Base-by-base conservation (phyloP, 2,797 vertebrate genomes). In the Pygocentrus nattereri region DNA sequence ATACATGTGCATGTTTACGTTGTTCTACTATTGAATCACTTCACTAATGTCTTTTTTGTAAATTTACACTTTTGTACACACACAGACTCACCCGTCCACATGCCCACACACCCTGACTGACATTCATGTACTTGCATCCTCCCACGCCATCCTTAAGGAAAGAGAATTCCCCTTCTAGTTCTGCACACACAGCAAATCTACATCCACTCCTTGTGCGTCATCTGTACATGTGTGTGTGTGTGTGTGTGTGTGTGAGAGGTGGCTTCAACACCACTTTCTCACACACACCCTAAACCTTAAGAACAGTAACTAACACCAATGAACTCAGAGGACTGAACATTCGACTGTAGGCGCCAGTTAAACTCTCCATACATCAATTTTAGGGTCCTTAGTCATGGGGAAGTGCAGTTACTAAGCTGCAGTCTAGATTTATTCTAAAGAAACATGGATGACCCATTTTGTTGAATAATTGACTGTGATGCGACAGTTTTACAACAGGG, bases 231-330 rank as follows among this genome's bases (percentile, higher is more conserved):
- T 54, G 30, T n/a, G 44, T n/a, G n/a, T n/a, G n/a, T n/a, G n/a
- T n/a, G n/a, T n/a, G n/a, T n/a, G n/a, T n/a, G n/a, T n/a, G n/a
- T n/a, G n/a, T n/a, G n/a, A n/a, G n/a, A n/a, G n/a, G n/a, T n/a
- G n/a, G 21, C 64, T 34, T 38, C 2, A 65, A 65, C 25, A 18
- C 19, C 44, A 49, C n/a, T 76, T 64, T 64, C 41, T 31, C 59
- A 64, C 59, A 64, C 74, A 61, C 58, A 67, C 64, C 44, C 50
- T 27, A 31, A 70, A 71, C 15, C 47, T 71, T 71, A 25, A 71
- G 49, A 65, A 38, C 18, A 19, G 34, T 34, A 72, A 34, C 27
- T 54, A 72, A 72, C 30, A 52, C 27, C 25, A 71, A 15, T 71
- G 47, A 52, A 38, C 16, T 71, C 25, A 13, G 10, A 70, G 16